Conservation (phyloP, 1,140 invertebrate species). For the Globodera rostochiensis region DNA sequence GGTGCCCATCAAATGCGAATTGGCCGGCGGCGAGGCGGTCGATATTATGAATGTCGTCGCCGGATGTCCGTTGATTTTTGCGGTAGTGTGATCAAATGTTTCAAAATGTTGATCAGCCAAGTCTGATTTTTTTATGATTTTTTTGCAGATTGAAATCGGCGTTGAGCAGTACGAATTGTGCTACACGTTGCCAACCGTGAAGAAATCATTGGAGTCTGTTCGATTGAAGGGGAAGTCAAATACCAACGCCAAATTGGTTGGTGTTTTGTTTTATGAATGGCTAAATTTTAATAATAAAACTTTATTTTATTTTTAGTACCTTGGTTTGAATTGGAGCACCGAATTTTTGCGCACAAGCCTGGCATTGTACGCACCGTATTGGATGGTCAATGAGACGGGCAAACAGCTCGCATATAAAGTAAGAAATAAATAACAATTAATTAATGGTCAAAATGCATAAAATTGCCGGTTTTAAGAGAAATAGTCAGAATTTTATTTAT, state of each 20-base stretch:
- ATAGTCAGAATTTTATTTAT: too few relatives aligned
- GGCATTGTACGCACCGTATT: constrained; percentile 90
- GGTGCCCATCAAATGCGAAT: constrained; percentile 52
- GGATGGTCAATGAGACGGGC: constrained; percentile 97
- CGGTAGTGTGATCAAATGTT: neutral
- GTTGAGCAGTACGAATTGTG: neutral
- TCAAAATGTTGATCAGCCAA: neutral
- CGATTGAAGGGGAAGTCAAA: neutral
- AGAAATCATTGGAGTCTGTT: neutral
- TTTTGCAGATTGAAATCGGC: neutral
- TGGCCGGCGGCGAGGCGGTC: constrained; percentile 53
- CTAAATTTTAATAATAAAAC: constrained; percentile 16
- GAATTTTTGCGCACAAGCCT: constrained; percentile 74
- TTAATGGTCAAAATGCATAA: too few relatives aligned
- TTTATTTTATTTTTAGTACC: constrained; percentile 69
- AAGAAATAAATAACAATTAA: constrained; percentile 61
- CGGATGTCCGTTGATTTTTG: constrained; percentile 12
- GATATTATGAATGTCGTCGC: constrained; percentile 52
- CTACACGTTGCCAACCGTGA: neutral
- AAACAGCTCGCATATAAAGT: constrained; percentile 83
- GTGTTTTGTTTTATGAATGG: neutral
- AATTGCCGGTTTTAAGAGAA: too few relatives aligned
- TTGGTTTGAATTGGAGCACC: constrained; percentile 80
- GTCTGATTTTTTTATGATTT: neutral
- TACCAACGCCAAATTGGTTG: constrained; percentile 44